A percentile compares a stretch with the other conserved stretches of the same genome.
Evolutionary conservation across 2,113 vertebrate genomes (phyloP).

Genomic region (Pyxicephalus adspersus): DNA sequence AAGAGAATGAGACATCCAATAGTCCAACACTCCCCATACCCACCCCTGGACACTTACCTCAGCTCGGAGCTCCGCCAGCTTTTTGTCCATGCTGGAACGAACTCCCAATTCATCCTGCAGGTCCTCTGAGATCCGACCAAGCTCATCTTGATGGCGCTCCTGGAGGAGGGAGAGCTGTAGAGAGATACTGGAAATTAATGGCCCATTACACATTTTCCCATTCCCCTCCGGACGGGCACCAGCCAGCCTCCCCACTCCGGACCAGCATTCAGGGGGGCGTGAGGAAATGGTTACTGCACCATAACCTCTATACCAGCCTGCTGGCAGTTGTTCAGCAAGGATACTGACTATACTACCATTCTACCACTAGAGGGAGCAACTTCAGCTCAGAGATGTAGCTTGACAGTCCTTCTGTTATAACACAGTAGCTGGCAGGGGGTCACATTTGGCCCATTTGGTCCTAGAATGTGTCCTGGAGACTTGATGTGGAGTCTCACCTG

Average conservation of each 20-base stretch:
- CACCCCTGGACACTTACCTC: constrained; percentile 76
- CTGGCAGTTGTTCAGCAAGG: background rate
- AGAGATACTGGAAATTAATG: background rate
- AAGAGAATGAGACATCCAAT: too few relatives aligned
- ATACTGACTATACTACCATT: background rate
- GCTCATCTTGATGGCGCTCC: constrained; percentile 93
- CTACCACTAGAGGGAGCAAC: background rate
- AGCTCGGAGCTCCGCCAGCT: constrained; percentile 88
- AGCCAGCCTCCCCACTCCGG: too few relatives aligned
- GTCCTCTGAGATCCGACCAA: constrained; percentile 95
- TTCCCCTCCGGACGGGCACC: too few relatives aligned
- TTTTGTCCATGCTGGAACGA: constrained; percentile 95
- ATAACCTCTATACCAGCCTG: too few relatives aligned
- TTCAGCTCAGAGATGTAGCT: accelerated
- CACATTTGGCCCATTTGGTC: too few relatives aligned
- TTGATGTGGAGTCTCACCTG: constrained; percentile 87
- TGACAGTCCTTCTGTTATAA: too few relatives aligned
- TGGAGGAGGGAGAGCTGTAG: constrained; percentile 90
- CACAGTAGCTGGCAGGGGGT: too few relatives aligned
- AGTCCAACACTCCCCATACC: background rate
- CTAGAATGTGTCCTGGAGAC: too few relatives aligned
- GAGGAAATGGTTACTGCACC: too few relatives aligned
- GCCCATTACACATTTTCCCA: too few relatives aligned
- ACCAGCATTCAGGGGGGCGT: too few relatives aligned
- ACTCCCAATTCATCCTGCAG: constrained; percentile 94